Evolutionary conservation across 2,113 vertebrate genomes (phyloP), one percentile per base, ranked within the genome.

Genomic region (Sebastes fasciatus): DNA sequence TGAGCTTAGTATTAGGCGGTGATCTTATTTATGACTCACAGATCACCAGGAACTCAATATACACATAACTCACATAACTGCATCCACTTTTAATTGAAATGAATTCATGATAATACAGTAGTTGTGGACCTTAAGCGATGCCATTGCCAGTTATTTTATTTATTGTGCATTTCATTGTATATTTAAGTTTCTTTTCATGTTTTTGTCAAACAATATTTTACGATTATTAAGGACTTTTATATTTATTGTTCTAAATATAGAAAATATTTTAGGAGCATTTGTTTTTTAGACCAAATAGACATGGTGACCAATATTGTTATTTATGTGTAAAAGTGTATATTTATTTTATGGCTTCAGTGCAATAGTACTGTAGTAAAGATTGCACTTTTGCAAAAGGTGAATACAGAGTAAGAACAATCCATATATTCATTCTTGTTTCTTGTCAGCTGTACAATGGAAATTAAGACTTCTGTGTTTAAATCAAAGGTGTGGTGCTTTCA

Each of bases 331-430:
- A 75, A 14, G 7, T 79, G 11, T 74, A 10, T 84, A 49, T 80
- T 80, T 55, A 75, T 71, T 74, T 74, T 64, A 71, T 60, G 12
- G 51, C 48, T 83, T 75, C 1, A 61, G 54, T 67, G 51, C 57
- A 78, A 46, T 68, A 1, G 2, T 46, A 52, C 40, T 26, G 26
- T 26, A 26, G 26, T 2, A 55, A 26, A 54, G 6, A 45, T 67
- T 51, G 2, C 13, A 66, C 49, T 55, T 62, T 71, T 73, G 4
- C n/a, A 17, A 19, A 49, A 62, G 46, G 14, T 11, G 8, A 49
- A 52, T 51, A 57, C 8, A 80, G 19, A 84, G 3, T 65, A 64
- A 52, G 23, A 80, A 86, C 57, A 87, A 79, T 88, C 66, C 48
- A 68, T 77, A 7, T 76, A 60, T 42, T 8, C 55, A 62, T 82